Base-by-base conservation (phyloP, 2,113 vertebrate species). In the Nyctereutes procyonoides region DNA sequence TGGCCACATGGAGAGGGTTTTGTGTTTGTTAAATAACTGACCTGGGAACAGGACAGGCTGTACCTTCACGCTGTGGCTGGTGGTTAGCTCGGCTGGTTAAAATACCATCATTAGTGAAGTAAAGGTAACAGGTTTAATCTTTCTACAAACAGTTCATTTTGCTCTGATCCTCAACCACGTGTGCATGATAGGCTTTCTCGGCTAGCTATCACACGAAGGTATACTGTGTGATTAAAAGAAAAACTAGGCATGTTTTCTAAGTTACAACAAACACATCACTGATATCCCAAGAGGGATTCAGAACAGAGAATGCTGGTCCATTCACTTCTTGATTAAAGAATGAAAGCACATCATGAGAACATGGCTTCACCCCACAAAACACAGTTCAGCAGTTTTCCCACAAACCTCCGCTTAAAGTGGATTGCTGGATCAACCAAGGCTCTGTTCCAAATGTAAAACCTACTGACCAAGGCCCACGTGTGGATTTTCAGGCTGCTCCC, bases 151-250 rank as follows among this genome's bases (percentile, higher is more conserved):
- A 32, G 51, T 79, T 92, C 28, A 85, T 48, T 88, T 38, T 87
- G 58, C 56, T 88, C 65, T 69, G 48, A 79, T 62, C 24, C 83
- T 90, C 19, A 8, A 79, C 43, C 76, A 84, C 0, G 60, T 15
- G 58, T 5, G 9, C 51, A 65, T 30, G 51, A 56, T 13, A 35
- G 2, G 32, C 84, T 63, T 85, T 56, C 56, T 84, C 43, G 77
- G 55, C 92, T 67, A 85, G 51, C 82, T 71, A 28, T 60, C 58
- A 65, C 93, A 88, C 22, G 48, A 82, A 93, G 7, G 9, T 38
- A 86, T 35, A 16, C 28, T 82, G 95, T 83, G 92, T 26, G 28
- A 86, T 80, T 80, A 94, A 88, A 88, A 94, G 87, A 93, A n/a
- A 95, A 77, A n/a, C 62, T 8, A 76, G 73, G 74, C 14, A 79